Conservation (phyloP, 2,797 vertebrate species). For the Enteromius viviparus region DNA sequence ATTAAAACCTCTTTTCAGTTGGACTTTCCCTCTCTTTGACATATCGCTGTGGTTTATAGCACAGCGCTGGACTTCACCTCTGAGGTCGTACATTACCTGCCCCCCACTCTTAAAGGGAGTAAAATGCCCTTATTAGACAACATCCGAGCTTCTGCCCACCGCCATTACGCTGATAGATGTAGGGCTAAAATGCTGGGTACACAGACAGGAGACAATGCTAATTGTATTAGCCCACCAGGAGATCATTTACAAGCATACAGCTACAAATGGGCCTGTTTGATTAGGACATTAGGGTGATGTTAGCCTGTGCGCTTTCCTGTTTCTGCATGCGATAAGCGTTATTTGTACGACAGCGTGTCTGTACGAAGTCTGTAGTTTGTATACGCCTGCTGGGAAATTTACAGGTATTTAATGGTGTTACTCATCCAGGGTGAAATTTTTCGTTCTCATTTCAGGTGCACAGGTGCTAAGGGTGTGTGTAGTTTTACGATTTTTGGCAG, state of each 20-base stretch:
- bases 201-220: slow-evolving; percentile 76
- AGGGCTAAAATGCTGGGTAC: slow-evolving; percentile 74
- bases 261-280: slow-evolving; percentile 63
- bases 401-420: slow-evolving; percentile 26
- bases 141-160: slow-evolving; percentile 79
- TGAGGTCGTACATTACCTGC: slow-evolving; percentile 78
- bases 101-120: slow-evolving; percentile 78
- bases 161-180: slow-evolving; percentile 86
- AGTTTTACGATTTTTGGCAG: slow-evolving; percentile 76
- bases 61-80: slow-evolving; percentile 70
- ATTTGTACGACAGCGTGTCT: background rate
- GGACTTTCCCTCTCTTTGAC: slow-evolving; percentile 56
- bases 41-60: slow-evolving; percentile 65
- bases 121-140: slow-evolving; percentile 82
- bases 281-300: slow-evolving; percentile 60
- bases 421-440: background rate
- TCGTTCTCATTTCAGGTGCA: background rate
- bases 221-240: slow-evolving; percentile 75
- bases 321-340: slow-evolving; percentile 5
- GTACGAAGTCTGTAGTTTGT: background rate
- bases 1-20: slow-evolving; percentile 78
- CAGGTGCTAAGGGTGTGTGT: slow-evolving; percentile 57
- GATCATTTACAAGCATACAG: slow-evolving; percentile 75
- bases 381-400: background rate
- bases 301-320: slow-evolving; percentile 18